Conservation (phyloP, 2,113 vertebrate species). For the Sinosuthora webbiana region DNA sequence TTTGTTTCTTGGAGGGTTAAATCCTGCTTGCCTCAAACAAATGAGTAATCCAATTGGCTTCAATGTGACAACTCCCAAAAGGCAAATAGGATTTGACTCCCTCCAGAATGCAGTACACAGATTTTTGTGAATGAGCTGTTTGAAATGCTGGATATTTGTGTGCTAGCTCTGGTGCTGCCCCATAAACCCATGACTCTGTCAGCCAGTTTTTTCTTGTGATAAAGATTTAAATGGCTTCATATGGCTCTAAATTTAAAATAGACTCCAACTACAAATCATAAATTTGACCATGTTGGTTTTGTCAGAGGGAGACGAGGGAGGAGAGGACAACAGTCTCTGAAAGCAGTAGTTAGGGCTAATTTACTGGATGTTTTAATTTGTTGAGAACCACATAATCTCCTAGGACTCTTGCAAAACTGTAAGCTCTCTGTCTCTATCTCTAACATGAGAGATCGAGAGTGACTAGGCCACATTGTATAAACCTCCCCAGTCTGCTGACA, state of each 20-base stretch:
- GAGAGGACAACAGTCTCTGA: not conserved
- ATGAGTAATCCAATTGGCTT: conserved; percentile 59
- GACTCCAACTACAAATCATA: not conserved
- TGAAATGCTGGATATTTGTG: not conserved
- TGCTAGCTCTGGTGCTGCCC: not conserved
- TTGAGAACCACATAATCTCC: not conserved
- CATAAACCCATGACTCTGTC: not conserved
- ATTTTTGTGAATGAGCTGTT: conserved; percentile 50
- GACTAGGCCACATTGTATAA: not conserved
- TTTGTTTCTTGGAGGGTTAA: conserved; percentile 56
- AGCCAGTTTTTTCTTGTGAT: not conserved
- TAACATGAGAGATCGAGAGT: not conserved
- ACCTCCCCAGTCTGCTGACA: not conserved
- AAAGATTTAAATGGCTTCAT: not conserved
- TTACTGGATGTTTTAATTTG: conserved; percentile 19
- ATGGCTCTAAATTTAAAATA: conserved; percentile 9
- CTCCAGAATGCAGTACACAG: not conserved
- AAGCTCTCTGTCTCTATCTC: not conserved
- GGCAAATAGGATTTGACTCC: conserved; percentile 53
- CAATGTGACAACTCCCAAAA: conserved; percentile 58
- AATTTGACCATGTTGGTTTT: not conserved
- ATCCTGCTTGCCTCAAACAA: conserved; percentile 35
- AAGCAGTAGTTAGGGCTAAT: not conserved
- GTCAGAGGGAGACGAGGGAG: not conserved
- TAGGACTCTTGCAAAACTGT: not conserved